A percentile compares a stretch with the other conserved stretches of the same genome.
Evolutionary conservation across 2,797 vertebrate genomes (phyloP).

Genomic region (Xiphorhynchus erythropygius): DNA sequence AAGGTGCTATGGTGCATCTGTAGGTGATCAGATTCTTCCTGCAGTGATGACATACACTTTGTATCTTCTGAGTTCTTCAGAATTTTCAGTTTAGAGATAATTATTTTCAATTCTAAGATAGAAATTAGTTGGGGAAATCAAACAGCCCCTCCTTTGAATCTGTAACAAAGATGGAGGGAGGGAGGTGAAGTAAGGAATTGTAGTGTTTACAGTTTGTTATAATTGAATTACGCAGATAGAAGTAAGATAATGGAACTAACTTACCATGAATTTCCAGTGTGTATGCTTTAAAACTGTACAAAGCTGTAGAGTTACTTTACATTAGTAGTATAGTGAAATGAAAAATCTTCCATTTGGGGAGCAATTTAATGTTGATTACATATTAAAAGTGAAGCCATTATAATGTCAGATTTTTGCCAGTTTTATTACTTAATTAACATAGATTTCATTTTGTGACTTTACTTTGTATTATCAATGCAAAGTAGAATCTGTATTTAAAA

Average conservation of each 20-base stretch:
- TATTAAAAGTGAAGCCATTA: not conserved
- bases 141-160: not conserved
- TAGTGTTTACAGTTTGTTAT: not conserved
- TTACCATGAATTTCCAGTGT: not conserved
- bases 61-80: not conserved
- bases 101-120: not conserved
- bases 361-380: not conserved
- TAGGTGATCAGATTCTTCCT: not conserved
- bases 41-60: not conserved
- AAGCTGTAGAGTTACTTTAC: not conserved
- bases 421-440: not conserved
- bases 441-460: not conserved
- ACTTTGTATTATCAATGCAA: not conserved
- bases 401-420: not conserved
- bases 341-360: not conserved
- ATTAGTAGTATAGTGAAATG: not conserved
- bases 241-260: not conserved
- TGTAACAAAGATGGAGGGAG: not conserved
- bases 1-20: not conserved
- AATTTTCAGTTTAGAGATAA: not conserved
- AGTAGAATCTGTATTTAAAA: not conserved
- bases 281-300: not conserved
- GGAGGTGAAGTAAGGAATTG: not conserved
- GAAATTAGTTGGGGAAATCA: not conserved
- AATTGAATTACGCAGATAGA: not conserved